Conservation (phyloP, 2,888 invertebrate species). For the Chalcosyrphus nemorum region DNA sequence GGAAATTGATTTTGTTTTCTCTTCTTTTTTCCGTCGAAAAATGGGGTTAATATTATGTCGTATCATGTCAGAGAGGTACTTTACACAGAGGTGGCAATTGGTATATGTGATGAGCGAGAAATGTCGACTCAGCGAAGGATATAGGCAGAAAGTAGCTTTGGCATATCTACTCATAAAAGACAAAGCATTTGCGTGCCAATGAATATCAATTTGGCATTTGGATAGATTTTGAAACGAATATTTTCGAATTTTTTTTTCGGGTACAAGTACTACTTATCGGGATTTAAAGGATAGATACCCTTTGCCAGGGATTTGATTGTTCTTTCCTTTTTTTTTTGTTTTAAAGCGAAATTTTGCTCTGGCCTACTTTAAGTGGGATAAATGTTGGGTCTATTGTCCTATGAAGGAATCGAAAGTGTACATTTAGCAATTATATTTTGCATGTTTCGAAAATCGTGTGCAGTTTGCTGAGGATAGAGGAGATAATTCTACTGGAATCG, state of each 20-base stretch:
- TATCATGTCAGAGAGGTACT: slow-evolving; percentile 48
- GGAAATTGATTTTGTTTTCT: slow-evolving; percentile 57
- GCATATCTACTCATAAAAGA: slow-evolving; percentile 20
- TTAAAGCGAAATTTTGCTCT: neutral
- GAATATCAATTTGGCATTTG: slow-evolving; percentile 62
- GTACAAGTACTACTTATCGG: slow-evolving; percentile 14
- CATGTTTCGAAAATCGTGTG: no score
- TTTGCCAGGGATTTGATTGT: neutral
- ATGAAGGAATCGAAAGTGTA: neutral
- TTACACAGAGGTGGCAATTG: slow-evolving; percentile 35
- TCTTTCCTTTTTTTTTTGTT: neutral
- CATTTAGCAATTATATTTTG: no score
- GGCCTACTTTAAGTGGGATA: neutral
- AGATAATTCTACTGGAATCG: no score
- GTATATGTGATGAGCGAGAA: slow-evolving; percentile 17
- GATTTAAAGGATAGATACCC: neutral
- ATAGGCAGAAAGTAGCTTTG: slow-evolving; percentile 10
- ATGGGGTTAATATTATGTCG: slow-evolving; percentile 58
- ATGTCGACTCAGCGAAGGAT: slow-evolving; percentile 34
- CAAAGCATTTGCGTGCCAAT: slow-evolving; percentile 62
- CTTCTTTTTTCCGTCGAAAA: slow-evolving; percentile 16
- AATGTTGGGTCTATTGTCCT: neutral
- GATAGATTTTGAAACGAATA: slow-evolving; percentile 36
- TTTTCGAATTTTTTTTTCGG: no score
- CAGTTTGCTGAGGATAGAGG: no score